These are phyloP conservation scores for Eulithis testata DNA, from an alignment of 2,888 invertebrate genomes.

Conservation along the genomic window DNA sequence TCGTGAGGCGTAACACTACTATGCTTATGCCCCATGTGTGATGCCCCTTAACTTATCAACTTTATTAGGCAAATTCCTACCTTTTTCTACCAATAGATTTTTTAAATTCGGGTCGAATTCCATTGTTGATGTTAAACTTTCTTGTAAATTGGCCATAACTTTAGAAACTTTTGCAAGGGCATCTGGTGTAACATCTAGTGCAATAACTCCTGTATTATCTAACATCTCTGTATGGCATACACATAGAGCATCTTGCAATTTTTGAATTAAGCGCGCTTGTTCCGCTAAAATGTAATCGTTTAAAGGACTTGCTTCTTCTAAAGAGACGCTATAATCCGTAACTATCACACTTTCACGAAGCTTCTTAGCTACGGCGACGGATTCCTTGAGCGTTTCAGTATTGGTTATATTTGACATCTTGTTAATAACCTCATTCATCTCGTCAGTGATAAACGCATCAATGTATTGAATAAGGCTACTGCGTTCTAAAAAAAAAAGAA, in stretches of 20 bases:
- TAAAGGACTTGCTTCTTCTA: constrained; percentile 29
- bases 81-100: constrained; percentile 26
- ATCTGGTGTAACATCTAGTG: constrained; percentile 40
- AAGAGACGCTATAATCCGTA: constrained; percentile 21
- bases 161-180: constrained; percentile 51
- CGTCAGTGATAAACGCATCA: constrained; percentile 51
- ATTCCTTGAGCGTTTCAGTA: constrained; percentile 44
- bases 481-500: constrained; percentile 25
- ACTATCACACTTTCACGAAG: constrained; percentile 44
- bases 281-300: constrained; percentile 31
- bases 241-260: constrained; percentile 48
- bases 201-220: constrained; percentile 47
- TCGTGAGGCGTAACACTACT: too few relatives aligned
- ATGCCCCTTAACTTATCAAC: too few relatives aligned
- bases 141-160: constrained; percentile 55
- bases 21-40: too few relatives aligned
- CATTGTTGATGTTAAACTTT: constrained; percentile 50
- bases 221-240: constrained; percentile 49
- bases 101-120: constrained; percentile 36
- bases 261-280: constrained; percentile 46
- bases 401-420: constrained; percentile 42
- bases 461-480: constrained; percentile 45
- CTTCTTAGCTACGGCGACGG: constrained; percentile 45
- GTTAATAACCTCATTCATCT: constrained; percentile 43
- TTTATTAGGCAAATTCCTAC: constrained; percentile 25